Evolutionary conservation across 2,888 invertebrate species (phyloP).

Genomic region (Lasius platythorax): DNA sequence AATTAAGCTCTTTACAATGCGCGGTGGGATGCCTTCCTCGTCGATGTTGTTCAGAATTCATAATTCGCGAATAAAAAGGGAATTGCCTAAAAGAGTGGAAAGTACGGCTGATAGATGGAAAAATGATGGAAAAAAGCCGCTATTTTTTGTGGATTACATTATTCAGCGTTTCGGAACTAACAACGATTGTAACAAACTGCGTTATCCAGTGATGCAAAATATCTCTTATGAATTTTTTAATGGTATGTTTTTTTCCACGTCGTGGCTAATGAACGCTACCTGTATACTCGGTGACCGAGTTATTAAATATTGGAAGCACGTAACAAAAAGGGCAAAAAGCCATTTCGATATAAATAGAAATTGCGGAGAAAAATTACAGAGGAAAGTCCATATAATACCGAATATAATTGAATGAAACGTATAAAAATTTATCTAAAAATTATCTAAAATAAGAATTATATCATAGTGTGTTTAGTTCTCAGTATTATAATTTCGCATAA

Average conservation of each 20-base stretch:
- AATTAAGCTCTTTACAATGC: slow-evolving; percentile 57
- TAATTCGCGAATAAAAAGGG: slow-evolving; percentile 54
- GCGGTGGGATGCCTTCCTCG: slow-evolving; percentile 39
- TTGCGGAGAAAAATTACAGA: slow-evolving; percentile 47
- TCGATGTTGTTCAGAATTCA: slow-evolving; percentile 53
- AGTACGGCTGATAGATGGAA: slow-evolving; percentile 57
- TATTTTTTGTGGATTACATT: slow-evolving; percentile 58
- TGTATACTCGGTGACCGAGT: slow-evolving; percentile 54
- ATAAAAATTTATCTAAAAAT: slow-evolving; percentile 40
- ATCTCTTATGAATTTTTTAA: slow-evolving; percentile 58
- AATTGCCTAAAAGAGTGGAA: slow-evolving; percentile 57
- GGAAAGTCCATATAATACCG: slow-evolving; percentile 39
- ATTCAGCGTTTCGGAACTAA: slow-evolving; percentile 54
- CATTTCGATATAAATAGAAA: slow-evolving; percentile 55
- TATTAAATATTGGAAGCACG: slow-evolving; percentile 55
- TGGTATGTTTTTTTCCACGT: slow-evolving; percentile 55
- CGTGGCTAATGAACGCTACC: slow-evolving; percentile 53
- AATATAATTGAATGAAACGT: slow-evolving; percentile 22
- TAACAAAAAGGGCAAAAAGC: slow-evolving; percentile 54
- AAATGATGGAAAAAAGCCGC: slow-evolving; percentile 49
- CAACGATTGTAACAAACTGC: slow-evolving; percentile 55
- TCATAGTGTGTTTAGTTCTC: slow-evolving; percentile 11
- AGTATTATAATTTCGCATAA: slow-evolving; percentile 32
- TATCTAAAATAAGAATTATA: slow-evolving; percentile 35
- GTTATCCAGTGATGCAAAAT: slow-evolving; percentile 56